phyloP scores from a whole-genome alignment of 1,140 invertebrate genomes.

The Oncopeltus fasciatus region DNA sequence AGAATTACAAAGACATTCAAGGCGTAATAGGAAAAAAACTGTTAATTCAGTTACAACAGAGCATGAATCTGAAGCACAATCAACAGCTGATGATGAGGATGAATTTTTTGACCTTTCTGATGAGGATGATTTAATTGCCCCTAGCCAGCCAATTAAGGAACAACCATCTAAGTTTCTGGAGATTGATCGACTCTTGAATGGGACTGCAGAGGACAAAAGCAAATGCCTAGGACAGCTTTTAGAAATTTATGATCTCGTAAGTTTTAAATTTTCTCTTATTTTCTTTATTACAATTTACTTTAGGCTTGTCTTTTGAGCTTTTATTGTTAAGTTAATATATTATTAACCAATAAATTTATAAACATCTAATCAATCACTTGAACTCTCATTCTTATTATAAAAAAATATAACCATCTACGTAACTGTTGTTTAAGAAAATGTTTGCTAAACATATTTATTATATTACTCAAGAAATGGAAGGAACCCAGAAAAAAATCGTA shows the following conservation, averaged over 20 bases:
- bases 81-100: conserved; percentile 23
- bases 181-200: conserved; percentile 23
- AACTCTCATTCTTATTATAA: too few relatives aligned
- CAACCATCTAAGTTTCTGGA: conserved; percentile 12
- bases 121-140: conserved; percentile 13
- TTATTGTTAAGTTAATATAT: too few relatives aligned
- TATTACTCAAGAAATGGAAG: too few relatives aligned
- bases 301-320: too few relatives aligned
- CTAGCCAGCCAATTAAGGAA: not conserved
- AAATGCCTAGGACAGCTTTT: conserved; percentile 21
- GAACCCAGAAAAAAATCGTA: too few relatives aligned
- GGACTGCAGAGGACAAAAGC: conserved; percentile 22
- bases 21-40: not conserved
- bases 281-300: too few relatives aligned
- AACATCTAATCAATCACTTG: too few relatives aligned
- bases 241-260: conserved; percentile 20
- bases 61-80: conserved; percentile 21
- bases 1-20: not conserved
- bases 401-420: too few relatives aligned
- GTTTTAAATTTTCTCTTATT: not conserved
- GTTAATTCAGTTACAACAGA: not conserved
- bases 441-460: too few relatives aligned
- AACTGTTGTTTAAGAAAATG: too few relatives aligned
- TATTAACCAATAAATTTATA: too few relatives aligned
- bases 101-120: conserved; percentile 26